Evolutionary conservation across 92 coral and sea anemone species (phyloP).

Genomic region (Porites lobata): DNA sequence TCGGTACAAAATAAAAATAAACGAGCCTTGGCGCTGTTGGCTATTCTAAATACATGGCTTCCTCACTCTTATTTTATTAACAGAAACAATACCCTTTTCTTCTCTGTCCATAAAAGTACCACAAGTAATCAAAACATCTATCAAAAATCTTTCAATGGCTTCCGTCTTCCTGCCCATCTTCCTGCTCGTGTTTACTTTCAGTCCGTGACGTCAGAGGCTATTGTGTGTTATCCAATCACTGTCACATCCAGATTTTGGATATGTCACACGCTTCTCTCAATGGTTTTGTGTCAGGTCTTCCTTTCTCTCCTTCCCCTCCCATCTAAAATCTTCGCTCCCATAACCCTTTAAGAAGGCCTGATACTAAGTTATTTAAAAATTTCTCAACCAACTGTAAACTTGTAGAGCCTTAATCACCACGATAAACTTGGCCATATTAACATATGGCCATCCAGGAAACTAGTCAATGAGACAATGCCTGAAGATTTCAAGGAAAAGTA

Average conservation of each 20-base stretch:
- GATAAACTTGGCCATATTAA: conserved; percentile 47
- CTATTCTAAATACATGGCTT: conserved; percentile 61
- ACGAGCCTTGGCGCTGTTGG: conserved; percentile 52
- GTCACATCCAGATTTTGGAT: too few species aligned
- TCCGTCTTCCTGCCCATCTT: too few species aligned
- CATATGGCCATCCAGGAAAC: conserved; percentile 61
- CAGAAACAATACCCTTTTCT: conserved; percentile 26
- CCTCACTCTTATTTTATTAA: conserved; percentile 53
- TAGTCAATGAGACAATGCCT: conserved; percentile 45
- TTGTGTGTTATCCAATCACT: too few species aligned
- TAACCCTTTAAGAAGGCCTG: too few species aligned
- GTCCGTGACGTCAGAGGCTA: too few species aligned
- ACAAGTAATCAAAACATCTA: too few species aligned
- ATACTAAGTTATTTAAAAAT: conserved; percentile 45
- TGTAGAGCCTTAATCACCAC: conserved; percentile 49
- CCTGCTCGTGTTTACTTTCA: too few species aligned
- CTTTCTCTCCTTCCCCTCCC: conserved; percentile 44
- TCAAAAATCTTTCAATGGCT: too few species aligned
- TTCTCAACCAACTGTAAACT: conserved; percentile 55
- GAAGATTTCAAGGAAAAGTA: conserved; percentile 31
- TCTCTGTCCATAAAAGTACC: too few species aligned
- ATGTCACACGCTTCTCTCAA: conserved; percentile 48
- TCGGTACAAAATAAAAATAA: conserved; percentile 44
- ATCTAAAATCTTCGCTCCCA: too few species aligned
- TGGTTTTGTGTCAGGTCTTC: conserved; percentile 59